Evolutionary conservation across 2,113 vertebrate genomes (phyloP), one percentile per base, ranked within the genome.

Genomic region (Poecile atricapillus): DNA sequence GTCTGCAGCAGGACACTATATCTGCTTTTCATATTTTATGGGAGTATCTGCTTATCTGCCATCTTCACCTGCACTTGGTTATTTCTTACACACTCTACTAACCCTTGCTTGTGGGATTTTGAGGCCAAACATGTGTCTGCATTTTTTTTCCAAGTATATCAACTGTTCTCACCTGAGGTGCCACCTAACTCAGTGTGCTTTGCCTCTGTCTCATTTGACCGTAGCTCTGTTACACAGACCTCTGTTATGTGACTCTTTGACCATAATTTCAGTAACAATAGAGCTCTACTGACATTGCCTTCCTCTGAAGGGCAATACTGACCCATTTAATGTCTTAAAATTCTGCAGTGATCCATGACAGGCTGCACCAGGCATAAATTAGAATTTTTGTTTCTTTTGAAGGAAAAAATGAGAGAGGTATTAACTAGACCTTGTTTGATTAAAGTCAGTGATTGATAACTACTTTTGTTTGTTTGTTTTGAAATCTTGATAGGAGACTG

Each of bases 241-340:
- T 69, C 46, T 52, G 63, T 44, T 52, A 19, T 17, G 24, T 27
- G 60, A 52, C 31, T 37, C 37, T 77, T 68, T 25, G 33, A 52
- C 22, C 4, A 33, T 53, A 33, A 53, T 46, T 55, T 58, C 28
- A 15, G 33, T 82, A 80, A 17, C 23, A 43, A 13, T 28, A 25
- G 30, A 50, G 21, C 19, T 13, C 15, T 70, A 18, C 43, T 85
- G 30, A 43, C 10, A 22, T 11, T 0, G 0, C 11, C 53, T 63
- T 71, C 71, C 6, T 94, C 49, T 83, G 59, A 70, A 59, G 30
- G 43, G 4, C 33, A 81, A 12, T 39, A 77, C 56, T 90, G 90
- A 94, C 82, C n/a, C n/a, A 47, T 90, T 91, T 96, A 15, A 76
- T 62, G 60, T 53, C 83, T 95, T 90, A 63, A 86, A 88, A 78